These are phyloP conservation scores for Pterostichus niger DNA, from an alignment of 2,888 invertebrate genomes.

Conservation along the genomic window DNA sequence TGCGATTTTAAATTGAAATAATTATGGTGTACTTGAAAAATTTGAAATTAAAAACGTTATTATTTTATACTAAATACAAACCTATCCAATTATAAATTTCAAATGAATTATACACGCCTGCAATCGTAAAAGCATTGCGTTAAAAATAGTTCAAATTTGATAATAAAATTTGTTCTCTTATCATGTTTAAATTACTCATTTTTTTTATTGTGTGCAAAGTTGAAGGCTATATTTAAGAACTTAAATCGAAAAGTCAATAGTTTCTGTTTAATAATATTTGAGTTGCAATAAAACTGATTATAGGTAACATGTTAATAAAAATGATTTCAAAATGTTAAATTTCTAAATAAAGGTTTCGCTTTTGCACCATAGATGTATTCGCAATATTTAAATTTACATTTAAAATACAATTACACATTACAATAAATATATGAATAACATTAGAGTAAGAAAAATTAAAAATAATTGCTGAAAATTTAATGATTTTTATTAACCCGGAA, in stretches of 20 bases:
- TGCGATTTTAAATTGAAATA: too few relatives aligned
- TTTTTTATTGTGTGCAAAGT: background rate
- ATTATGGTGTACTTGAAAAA: too few relatives aligned
- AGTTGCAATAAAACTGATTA: constrained; percentile 12
- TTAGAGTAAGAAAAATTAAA: background rate
- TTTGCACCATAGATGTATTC: background rate
- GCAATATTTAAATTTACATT: constrained; percentile 18
- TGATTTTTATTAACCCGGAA: background rate
- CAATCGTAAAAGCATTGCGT: background rate
- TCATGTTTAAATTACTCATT: background rate
- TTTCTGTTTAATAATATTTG: background rate
- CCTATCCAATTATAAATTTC: too few relatives aligned
- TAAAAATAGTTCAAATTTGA: constrained; percentile 18
- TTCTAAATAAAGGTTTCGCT: constrained; percentile 34
- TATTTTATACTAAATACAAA: too few relatives aligned
- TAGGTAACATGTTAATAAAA: background rate
- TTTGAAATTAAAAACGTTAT: too few relatives aligned
- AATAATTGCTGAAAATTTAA: background rate
- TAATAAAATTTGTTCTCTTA: constrained; percentile 6
- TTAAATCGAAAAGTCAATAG: background rate
- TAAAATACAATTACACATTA: background rate
- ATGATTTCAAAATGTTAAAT: constrained; percentile 29
- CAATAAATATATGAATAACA: too few relatives aligned
- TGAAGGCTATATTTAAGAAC: background rate
- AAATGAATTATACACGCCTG: too few relatives aligned